Base-by-base conservation (phyloP, 2,888 invertebrate genomes). In the Idaea biselata region DNA sequence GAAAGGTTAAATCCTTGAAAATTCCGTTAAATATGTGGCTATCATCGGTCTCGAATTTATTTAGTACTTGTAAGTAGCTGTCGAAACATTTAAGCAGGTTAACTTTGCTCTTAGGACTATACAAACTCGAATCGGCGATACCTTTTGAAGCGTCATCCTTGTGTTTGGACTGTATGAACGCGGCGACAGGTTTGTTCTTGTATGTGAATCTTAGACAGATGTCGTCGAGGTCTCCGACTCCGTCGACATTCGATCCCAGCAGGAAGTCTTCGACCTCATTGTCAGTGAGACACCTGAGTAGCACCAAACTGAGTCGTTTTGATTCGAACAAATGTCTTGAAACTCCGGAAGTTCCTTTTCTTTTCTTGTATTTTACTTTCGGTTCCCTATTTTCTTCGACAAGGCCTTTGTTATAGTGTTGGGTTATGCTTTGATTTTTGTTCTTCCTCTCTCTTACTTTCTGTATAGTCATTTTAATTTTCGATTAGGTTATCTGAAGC, bases 101-200 rank as follows among this genome's bases (percentile, higher is more conserved):
- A 5, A 44, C 44, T 44, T 56, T 56, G 18, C 18, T 18, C 56
- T 56, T 56, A 14, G 17, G 56, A 18, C 18, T 56, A 17, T 56
- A 56, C 18, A 56, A 18, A 14, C 18, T 56, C 18, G 18, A 4
- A 18, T 17, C 56, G 17, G 56, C 18, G 56, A 56, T 56, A 0
- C 56, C 56, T 18, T 56, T 18, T 2, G 18, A 14, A 18, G 18
- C 18, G 18, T 56, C 56, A 17, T 56, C 56, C 18, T 18, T 18
- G 56, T 56, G 56, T 18, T 56, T 56, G 56, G 56, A 17, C 56
- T 56, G 56, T 18, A 56, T 18, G 56, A 56, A 56, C 56, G 18
- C 56, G 18, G 56, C 17, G 17, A 56, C 18, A 6, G 5, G 17
- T 56, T 8, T 17, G 18, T 17, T 18, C 18, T 17, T 18, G 17